These are phyloP conservation scores for Melanostoma scalare DNA, from an alignment of 2,888 invertebrate genomes.

Conservation along the genomic window DNA sequence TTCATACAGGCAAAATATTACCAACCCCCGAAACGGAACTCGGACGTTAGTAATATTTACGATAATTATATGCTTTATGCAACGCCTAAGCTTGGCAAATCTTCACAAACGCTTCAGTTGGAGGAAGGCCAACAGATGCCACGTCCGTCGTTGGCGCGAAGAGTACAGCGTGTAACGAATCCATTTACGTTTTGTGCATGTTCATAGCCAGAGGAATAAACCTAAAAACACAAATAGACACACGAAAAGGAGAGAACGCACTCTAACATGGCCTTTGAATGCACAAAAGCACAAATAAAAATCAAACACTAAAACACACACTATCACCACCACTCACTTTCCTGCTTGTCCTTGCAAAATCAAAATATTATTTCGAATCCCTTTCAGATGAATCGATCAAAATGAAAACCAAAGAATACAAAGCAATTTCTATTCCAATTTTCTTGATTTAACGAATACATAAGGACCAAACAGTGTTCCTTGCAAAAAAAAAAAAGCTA, in stretches of 20 bases:
- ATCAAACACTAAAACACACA: slow-evolving; percentile 50
- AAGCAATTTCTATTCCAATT: slow-evolving; percentile 39
- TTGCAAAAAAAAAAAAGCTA: slow-evolving; percentile 21
- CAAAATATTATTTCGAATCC: slow-evolving; percentile 35
- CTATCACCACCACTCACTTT: slow-evolving; percentile 54
- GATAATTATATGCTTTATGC: slow-evolving; percentile 80
- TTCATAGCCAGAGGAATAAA: slow-evolving; percentile 80
- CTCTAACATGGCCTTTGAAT: slow-evolving; percentile 58
- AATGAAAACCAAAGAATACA: slow-evolving; percentile 52
- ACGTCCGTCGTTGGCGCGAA: slow-evolving; percentile 74
- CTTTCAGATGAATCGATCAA: slow-evolving; percentile 51
- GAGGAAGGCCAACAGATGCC: slow-evolving; percentile 36
- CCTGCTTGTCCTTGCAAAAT: slow-evolving; percentile 64
- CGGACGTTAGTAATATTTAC: slow-evolving; percentile 80
- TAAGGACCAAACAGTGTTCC: slow-evolving; percentile 32
- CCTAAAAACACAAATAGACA: slow-evolving; percentile 20
- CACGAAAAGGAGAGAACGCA: slow-evolving; percentile 39
- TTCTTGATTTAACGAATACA: slow-evolving; percentile 45
- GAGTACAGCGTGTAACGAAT: slow-evolving; percentile 79
- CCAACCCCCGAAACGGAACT: slow-evolving; percentile 79
- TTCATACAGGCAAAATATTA: slow-evolving; percentile 77
- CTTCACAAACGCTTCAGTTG: slow-evolving; percentile 17
- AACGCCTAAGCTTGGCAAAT: slow-evolving; percentile 74
- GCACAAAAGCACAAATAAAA: slow-evolving; percentile 65
- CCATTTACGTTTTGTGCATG: slow-evolving; percentile 82